These are phyloP conservation scores for Poecilia velifera DNA, from an alignment of 2,797 vertebrate species.

Conservation along the genomic window DNA sequence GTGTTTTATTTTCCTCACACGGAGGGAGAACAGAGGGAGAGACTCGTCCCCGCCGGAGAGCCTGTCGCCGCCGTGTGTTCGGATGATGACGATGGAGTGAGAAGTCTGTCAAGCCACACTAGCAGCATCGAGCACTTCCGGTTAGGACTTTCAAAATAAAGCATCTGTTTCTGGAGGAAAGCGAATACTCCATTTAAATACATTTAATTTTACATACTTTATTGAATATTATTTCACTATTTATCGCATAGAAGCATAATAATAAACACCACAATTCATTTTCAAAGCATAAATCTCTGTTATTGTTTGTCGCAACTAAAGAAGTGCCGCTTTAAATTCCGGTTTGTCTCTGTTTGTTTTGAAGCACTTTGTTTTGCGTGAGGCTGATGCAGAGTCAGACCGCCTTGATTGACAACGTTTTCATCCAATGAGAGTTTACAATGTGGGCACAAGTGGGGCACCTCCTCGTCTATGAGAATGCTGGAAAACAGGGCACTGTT, in stretches of 20 bases:
- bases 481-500: conserved; percentile 50
- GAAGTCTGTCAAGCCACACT: conserved; percentile 17
- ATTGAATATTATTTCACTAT: not conserved
- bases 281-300: not conserved
- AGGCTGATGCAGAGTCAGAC: conserved; percentile 65
- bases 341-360: conserved; percentile 30
- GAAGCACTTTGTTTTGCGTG: conserved; percentile 54
- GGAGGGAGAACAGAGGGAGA: conserved; percentile 69
- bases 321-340: not conserved
- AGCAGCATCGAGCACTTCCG: conserved; percentile 14
- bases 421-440: conserved; percentile 68
- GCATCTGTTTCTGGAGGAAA: rapidly evolving
- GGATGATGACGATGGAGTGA: conserved; percentile 75
- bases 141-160: conserved; percentile 45
- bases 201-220: not conserved
- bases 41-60: conserved; percentile 72
- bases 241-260: not conserved
- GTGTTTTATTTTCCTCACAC: conserved; percentile 38
- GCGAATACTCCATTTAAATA: too few relatives aligned
- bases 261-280: not conserved
- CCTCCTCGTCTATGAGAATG: conserved; percentile 37
- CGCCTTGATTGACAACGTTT: conserved; percentile 68
- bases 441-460: conserved; percentile 24
- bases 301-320: not conserved
- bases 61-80: conserved; percentile 80